Percentiles rank a stretch among this genome's conserved stretches.
Conservation (phyloP, 2,113 vertebrate species). For the Melanocharis versteri region DNA sequence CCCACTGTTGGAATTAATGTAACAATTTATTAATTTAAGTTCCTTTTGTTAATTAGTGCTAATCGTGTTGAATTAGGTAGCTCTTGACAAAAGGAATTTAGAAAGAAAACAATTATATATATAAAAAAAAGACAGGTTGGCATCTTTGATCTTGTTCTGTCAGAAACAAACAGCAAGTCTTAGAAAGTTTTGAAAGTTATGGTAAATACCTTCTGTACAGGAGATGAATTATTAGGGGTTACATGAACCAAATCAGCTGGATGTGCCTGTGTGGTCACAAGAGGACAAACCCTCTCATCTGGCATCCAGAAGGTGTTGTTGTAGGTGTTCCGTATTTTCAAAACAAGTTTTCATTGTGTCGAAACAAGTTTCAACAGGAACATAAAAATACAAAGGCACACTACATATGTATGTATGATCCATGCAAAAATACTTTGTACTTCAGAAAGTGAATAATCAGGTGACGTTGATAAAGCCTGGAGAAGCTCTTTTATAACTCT, state of each 20-base stretch:
- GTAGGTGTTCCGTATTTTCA: constrained; percentile 73
- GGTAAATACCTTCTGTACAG: background rate
- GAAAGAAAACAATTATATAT: background rate
- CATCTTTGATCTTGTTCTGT: background rate
- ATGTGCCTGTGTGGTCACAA: constrained; percentile 4
- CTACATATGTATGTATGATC: background rate
- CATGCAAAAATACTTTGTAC: background rate
- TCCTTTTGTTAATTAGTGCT: background rate
- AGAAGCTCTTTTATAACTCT: constrained; percentile 49
- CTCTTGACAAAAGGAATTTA: background rate
- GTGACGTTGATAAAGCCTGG: constrained; percentile 14
- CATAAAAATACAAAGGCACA: constrained; percentile 56
- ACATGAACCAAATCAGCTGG: constrained; percentile 32
- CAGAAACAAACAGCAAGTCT: background rate
- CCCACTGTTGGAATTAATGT: background rate
- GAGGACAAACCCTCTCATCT: constrained; percentile 51
- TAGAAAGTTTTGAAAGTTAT: background rate
- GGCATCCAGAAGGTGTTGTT: constrained; percentile 63
- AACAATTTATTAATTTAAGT: background rate
- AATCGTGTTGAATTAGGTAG: background rate
- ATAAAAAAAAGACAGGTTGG: background rate
- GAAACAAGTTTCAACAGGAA: constrained; percentile 73
- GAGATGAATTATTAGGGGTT: constrained; percentile 15
- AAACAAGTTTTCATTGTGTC: constrained; percentile 76
- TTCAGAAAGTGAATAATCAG: constrained; percentile 48